Percentiles rank a stretch among this genome's conserved stretches.
Conservation (phyloP, 1,140 invertebrate species). For the Harpegnathos saltator region DNA sequence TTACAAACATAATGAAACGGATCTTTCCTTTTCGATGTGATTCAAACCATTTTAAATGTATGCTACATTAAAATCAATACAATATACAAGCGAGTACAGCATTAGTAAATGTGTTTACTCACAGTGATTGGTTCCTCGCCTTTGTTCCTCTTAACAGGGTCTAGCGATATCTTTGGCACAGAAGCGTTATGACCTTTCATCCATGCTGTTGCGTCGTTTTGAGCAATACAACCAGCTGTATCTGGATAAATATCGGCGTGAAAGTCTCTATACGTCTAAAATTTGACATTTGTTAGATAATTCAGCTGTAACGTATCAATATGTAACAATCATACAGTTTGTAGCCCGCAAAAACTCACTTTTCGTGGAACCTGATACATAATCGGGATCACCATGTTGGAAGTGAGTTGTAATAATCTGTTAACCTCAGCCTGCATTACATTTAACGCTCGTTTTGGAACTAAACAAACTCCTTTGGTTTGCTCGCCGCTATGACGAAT, state of each 20-base stretch:
- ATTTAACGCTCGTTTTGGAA: conserved; percentile 95
- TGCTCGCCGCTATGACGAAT: conserved; percentile 94
- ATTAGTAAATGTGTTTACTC: conserved; percentile 78
- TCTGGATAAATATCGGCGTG: conserved; percentile 97
- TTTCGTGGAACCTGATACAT: conserved; percentile 98
- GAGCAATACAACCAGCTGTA: conserved; percentile 91
- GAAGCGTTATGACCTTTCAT: conserved; percentile 90
- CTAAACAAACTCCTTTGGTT: conserved; percentile 95
- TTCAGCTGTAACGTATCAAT: not conserved
- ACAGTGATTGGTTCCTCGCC: conserved; percentile 88
- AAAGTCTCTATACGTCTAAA: conserved; percentile 96
- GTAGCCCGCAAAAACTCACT: conserved; percentile 82
- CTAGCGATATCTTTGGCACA: conserved; percentile 92
- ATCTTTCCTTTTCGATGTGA: not conserved
- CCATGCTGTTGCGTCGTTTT: conserved; percentile 92
- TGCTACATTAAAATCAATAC: conserved; percentile 13
- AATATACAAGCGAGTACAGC: not conserved
- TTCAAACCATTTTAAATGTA: conserved; percentile 17
- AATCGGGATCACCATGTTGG: conserved; percentile 94
- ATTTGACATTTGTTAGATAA: conserved; percentile 49
- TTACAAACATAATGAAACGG: not conserved
- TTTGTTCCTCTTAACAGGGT: conserved; percentile 89
- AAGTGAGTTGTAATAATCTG: conserved; percentile 93
- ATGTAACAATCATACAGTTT: not conserved
- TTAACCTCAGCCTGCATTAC: conserved; percentile 98